Base-by-base conservation (phyloP, 2,797 vertebrate genomes). In the Mareca penelope region DNA sequence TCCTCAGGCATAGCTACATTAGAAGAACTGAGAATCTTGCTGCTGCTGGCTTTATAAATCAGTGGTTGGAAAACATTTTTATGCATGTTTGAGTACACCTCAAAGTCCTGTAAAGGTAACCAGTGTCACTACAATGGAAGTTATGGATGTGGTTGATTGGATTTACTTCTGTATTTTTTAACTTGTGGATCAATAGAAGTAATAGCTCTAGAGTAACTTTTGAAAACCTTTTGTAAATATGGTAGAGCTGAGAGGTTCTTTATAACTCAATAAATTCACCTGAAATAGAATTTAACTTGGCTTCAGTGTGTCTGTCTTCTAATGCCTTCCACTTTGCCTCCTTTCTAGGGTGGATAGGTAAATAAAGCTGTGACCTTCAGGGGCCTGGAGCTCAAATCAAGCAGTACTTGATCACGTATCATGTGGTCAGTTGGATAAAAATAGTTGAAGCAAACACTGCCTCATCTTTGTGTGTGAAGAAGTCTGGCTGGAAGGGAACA, bases 251-350 rank as follows among this genome's bases (percentile, higher is more conserved):
- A 21, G 68, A 93, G 31, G n/a, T 88, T 93, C 80, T 94, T 91
- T 93, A 1, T 85, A 90, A 96, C 46, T 69, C 84, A 97, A 97
- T 96, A 97, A 97, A 97, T 77, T 80, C 42, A 85, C 39, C 42
- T 88, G 28, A 93, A 87, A 85, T 39, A 67, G 2, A 90, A 73
- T 33, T 85, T 56, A 35, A 56, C 64, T 85, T 79, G 40, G 46
- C 24, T 75, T 92, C 37, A 13, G 42, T 86, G 23, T 78, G 31
- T 91, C 18, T 75, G 85, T 4, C 14, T 81, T 91, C 5, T 69
- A 3, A 6, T 78, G 4, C 16, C 6, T 19, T 81, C 37, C 5
- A 15, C 42, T 76, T 77, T 80, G 24, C 65, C n/a, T 44, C 26
- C 15, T 83, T 92, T 67, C 53, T n/a, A 64, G 80, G 48, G 22